Conservation (phyloP, 1,140 invertebrate genomes). For the Brachionus sp. region DNA sequence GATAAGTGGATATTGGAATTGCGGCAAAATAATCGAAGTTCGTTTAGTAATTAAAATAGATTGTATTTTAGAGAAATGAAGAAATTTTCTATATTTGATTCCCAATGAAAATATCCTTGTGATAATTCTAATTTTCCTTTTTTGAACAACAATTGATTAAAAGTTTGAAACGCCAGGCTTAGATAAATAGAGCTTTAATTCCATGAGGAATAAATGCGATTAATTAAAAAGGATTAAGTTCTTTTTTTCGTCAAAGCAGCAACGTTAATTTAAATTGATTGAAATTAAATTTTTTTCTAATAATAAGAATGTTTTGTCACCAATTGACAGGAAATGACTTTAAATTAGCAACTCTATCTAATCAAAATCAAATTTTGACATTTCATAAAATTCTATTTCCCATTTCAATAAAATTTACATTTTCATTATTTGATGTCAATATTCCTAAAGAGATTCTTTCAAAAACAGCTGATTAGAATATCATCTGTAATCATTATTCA, state of each 20-base stretch:
- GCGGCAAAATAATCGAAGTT: not conserved
- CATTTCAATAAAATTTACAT: no score
- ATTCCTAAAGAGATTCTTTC: no score
- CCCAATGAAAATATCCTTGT: not conserved
- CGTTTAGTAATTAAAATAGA: not conserved
- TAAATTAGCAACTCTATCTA: not conserved
- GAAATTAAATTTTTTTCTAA: not conserved
- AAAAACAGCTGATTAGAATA: no score
- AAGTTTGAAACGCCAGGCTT: not conserved
- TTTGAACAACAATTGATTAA: not conserved
- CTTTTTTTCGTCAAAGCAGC: not conserved
- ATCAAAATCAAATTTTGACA: slow-evolving; percentile 4
- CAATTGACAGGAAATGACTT: not conserved
- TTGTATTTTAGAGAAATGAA: not conserved
- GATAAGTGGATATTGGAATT: not conserved
- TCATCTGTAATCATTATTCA: no score
- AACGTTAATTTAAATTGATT: not conserved
- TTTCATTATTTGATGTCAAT: no score
- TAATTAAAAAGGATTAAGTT: not conserved
- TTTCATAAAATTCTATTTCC: not conserved
- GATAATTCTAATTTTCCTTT: not conserved
- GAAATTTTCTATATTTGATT: not conserved
- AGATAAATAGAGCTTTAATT: not conserved
- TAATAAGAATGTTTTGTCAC: not conserved
- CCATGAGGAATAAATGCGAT: not conserved